Base-by-base conservation (phyloP, 2,113 vertebrate species). In the Hydrolagus affinis region DNA sequence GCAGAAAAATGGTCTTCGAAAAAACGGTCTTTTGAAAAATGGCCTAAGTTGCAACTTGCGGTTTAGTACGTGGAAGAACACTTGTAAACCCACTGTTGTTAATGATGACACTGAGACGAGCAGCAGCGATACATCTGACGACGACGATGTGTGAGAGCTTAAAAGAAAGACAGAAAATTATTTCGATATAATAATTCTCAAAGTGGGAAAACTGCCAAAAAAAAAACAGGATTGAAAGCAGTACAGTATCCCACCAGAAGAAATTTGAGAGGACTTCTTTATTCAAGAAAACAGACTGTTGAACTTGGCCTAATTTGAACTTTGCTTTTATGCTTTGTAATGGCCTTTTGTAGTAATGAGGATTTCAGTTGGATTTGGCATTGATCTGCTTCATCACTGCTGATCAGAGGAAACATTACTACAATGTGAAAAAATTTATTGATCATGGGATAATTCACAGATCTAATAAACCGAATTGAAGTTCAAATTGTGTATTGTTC, bases 111-210 rank as follows among this genome's bases (percentile, higher is more conserved):
- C 93, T 17, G 95, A 95, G 86, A 94, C 94, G 0, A 95, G 93
- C 88, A 95, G 94, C 91, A 95, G 92, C 77, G 94, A 95, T 90
- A 95, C 95, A 30, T 94, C 95, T 85, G 95, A 95, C 87, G 94
- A 94, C 21, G 94, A 95, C 66, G 92, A 94, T 86, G 86, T 93
- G 86, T 95, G 91, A 94, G 90, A 86, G 87, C 73, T 88, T 90
- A 83, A 83, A n/a, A 66, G 77, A 80, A 60, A 83, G 78, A 83
- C 78, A 44, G 28, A 66, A 60, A 83, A 66, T 68, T 56, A 83
- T 83, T 83, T 83, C 60, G 88, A 89, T 88, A 1, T 89, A 89
- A 86, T 88, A 86, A 89, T 90, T 91, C 86, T 91, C 3, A 21
- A 86, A 89, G 89, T 88, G 89, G 90, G 90, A 44, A 4, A 91